Base-by-base conservation (phyloP, 2,888 invertebrate genomes). In the Archaeoteleia sp. region DNA sequence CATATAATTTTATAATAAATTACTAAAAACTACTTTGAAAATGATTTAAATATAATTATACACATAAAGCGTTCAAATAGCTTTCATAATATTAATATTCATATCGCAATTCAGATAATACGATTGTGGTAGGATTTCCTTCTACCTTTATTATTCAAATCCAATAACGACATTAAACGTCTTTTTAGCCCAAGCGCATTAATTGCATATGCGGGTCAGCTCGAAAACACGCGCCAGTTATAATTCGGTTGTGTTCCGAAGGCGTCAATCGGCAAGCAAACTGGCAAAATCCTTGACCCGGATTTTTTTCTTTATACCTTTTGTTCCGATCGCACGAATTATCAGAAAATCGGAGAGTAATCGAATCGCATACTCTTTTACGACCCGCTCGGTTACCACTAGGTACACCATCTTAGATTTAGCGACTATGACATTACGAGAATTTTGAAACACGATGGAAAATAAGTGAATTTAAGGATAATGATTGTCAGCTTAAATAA, bases 261-360 rank as follows among this genome's bases (percentile, higher is more conserved):
- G 58, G 25, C 58, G 46, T 66, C 58, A 66, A 66, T 66, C 58
- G 53, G 48, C 27, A 35, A 17, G 9, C 27, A 30, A 35, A 57
- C 32, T 49, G 29, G 32, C 45, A 27, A 40, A n/a, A 65, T 51
- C 54, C 66, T 66, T 66, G 66, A 66, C 66, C 66, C 46, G 54
- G 23, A 43, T 60, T 54, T 53, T 27, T 54, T 49, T 37, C 23
- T 39, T 43, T 8, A 14, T 35, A 65, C 39, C 49, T 63, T 57
- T 65, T 65, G 65, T 65, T 54, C 49, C 40, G 42, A 49, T 54
- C 39, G 34, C 54, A 27, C 42, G 39, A 54, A 60, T 66, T 54
- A 66, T 66, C 66, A 60, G 60, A 66, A 54, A 66, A 57, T 60
- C 63, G 37, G 2, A 12, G 32, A 29, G 20, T 55, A 63, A 55